Evolutionary conservation across 1,140 invertebrate genomes (phyloP), one percentile per base, ranked within the genome.

Genomic region (Aphelenchoides besseyi): DNA sequence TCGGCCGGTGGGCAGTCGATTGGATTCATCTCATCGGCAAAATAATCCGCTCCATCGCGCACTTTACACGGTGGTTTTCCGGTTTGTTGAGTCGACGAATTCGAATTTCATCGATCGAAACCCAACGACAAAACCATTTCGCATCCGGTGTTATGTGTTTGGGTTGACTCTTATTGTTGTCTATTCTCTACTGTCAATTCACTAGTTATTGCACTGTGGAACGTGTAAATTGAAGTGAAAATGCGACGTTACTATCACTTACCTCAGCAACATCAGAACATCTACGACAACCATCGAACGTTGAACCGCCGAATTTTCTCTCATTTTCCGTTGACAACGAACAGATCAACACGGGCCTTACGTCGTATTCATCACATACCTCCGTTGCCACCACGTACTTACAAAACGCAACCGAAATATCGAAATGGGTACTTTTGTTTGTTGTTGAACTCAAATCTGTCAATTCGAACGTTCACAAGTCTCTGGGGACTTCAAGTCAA

Each of bases 211-310:
- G n/a, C n/a, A n/a, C n/a, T n/a, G n/a, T n/a, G n/a, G n/a, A n/a
- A n/a, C n/a, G n/a, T n/a, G n/a, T 23, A 23, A 48, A 12, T 48
- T 23, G 41, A 12, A 48, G 41, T 48, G 41, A 48, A 48, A 23
- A 32, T 68, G 63, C 33, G 63, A 16, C 23, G 37, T n/a, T 0
- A 16, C 66, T 57, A 68, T 26, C 57, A 68, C 16, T 55, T 61
- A 18, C 5, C n/a, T 12, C n/a, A n/a, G n/a, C n/a, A 23, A 28
- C 2, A 33, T 3, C 30, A 36, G 41, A 48, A 48, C 41, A 48
- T 48, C 41, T 48, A 48, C 41, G 41, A 48, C 41, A 48, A 48
- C 41, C 41, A 48, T 23, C 41, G 41, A 23, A 12, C 41, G 12
- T 48, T 23, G 12, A 48, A 48, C 41, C 12, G 41, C 41, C 41